Conservation (phyloP, 1,140 invertebrate genomes). For the Leptinotarsa lineolata region DNA sequence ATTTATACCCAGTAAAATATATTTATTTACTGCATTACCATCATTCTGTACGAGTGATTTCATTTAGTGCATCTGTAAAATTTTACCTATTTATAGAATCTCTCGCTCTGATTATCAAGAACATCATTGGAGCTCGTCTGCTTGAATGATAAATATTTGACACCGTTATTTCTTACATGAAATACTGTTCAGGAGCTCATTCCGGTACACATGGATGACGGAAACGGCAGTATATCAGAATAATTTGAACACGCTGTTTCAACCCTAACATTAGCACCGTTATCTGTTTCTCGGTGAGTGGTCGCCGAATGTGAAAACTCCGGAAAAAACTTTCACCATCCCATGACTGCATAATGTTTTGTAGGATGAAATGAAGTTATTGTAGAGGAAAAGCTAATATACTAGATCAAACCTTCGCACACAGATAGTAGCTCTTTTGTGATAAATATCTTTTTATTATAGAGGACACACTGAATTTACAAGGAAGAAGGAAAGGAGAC, state of each 20-base stretch:
- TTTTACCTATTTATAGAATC: background rate
- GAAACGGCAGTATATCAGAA: background rate
- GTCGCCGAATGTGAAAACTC: background rate
- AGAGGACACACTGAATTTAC: no score
- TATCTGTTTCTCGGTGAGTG: conserved; percentile 5
- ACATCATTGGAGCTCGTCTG: background rate
- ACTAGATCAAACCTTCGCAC: no score
- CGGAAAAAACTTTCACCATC: background rate
- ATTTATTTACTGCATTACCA: background rate
- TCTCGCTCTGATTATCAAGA: background rate
- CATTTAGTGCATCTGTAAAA: background rate
- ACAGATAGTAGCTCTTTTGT: no score
- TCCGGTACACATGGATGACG: background rate
- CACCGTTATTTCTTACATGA: background rate
- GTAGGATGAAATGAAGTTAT: background rate
- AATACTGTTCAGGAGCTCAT: background rate
- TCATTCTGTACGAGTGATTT: background rate
- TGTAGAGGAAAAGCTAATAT: background rate
- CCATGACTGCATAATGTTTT: background rate
- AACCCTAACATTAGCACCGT: background rate
- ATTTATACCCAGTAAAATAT: background rate
- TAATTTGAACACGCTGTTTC: conserved; percentile 2
- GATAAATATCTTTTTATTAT: no score
- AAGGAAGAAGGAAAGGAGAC: no score
- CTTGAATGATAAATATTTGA: background rate